Conservation (phyloP, 2,797 vertebrate genomes). For the Mus minutoides region DNA sequence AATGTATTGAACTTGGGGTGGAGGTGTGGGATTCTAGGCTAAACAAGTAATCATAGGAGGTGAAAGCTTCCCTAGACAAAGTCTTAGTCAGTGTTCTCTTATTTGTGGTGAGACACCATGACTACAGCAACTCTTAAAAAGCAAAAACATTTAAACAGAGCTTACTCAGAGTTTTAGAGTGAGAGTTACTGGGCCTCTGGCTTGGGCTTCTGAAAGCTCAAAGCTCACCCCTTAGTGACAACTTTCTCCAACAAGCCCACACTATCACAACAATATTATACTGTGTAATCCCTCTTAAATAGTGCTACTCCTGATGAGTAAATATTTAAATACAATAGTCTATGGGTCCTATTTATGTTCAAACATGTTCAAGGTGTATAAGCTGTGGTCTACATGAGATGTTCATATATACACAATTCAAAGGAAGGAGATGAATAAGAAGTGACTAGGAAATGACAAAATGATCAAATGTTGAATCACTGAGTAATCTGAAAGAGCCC, state of each 20-base stretch:
- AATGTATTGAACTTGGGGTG: neutral
- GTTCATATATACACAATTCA: neutral
- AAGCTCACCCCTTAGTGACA: neutral
- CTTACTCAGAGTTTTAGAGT: neutral
- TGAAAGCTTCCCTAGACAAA: neutral
- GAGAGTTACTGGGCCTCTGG: no score
- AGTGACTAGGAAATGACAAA: neutral
- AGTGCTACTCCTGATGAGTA: no score
- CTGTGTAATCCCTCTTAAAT: neutral
- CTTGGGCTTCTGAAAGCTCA: neutral
- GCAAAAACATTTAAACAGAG: neutral
- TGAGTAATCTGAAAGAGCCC: neutral
- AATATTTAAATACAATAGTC: neutral
- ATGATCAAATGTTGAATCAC: neutral
- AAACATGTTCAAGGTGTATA: neutral
- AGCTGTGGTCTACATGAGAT: neutral
- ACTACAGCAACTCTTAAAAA: neutral
- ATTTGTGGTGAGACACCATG: neutral
- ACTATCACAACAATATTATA: neutral
- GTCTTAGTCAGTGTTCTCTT: neutral
- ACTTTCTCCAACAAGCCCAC: neutral
- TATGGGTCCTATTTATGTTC: neutral
- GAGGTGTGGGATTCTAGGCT: constrained; percentile 12
- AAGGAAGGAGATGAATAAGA: neutral
- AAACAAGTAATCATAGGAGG: neutral